Conservation (phyloP, 2,888 invertebrate species). For the Eugnorisma glareosa region DNA sequence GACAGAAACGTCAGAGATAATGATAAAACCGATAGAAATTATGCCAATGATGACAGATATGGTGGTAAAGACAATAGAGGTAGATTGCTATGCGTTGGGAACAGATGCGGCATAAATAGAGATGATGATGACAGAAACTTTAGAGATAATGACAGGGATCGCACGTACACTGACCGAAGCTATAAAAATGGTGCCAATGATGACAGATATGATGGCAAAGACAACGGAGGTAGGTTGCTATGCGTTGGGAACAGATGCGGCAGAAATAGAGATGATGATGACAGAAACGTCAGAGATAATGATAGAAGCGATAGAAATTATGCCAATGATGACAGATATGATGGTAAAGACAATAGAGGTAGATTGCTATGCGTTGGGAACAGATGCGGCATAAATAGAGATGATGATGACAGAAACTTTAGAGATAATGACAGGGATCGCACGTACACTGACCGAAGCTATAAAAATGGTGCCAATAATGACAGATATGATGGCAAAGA, state of each 20-base stretch:
- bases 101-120: too few relatives aligned
- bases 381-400: too few relatives aligned
- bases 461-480: too few relatives aligned
- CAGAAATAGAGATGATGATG: too few relatives aligned
- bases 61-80: too few relatives aligned
- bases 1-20: background rate
- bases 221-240: background rate
- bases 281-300: background rate
- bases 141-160: background rate
- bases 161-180: too few relatives aligned
- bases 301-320: background rate
- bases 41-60: background rate
- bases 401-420: too few relatives aligned
- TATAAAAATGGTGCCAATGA: too few relatives aligned
- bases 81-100: too few relatives aligned
- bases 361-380: background rate
- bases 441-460: too few relatives aligned
- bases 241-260: conserved; percentile 12
- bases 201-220: background rate
- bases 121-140: background rate
- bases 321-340: background rate
- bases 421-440: too few relatives aligned
- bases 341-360: background rate
- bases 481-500: too few relatives aligned
- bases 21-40: background rate